These are phyloP conservation scores for Ochropleura leucogaster DNA, from an alignment of 2,888 invertebrate genomes.

Conservation along the genomic window DNA sequence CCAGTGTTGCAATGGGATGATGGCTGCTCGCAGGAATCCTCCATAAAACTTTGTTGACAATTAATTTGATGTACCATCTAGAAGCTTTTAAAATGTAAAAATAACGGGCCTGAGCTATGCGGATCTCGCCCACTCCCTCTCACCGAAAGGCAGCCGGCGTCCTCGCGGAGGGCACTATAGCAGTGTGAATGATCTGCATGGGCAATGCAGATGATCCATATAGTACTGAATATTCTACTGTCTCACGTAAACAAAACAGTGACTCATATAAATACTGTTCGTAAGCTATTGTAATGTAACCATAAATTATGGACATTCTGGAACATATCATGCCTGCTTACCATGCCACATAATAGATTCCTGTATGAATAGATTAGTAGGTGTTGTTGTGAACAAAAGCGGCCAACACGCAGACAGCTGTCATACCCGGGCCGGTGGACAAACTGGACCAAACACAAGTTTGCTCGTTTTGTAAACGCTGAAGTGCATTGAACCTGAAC, in stretches of 20 bases:
- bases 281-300: slow-evolving; percentile 32
- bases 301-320: slow-evolving; percentile 40
- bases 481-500: not conserved
- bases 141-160: not conserved
- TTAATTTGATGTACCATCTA: too few species aligned
- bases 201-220: not conserved
- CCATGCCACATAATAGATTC: slow-evolving; percentile 29
- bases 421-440: not conserved
- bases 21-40: too few species aligned
- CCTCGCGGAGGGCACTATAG: not conserved
- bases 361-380: slow-evolving; percentile 30
- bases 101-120: too few species aligned
- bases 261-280: not conserved
- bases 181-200: not conserved
- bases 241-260: not conserved
- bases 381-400: slow-evolving; percentile 25
- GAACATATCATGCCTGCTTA: slow-evolving; percentile 28
- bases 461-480: not conserved
- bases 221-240: not conserved
- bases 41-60: too few species aligned
- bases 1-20: too few species aligned
- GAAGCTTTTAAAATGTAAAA: too few species aligned
- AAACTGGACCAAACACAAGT: not conserved
- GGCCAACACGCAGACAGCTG: not conserved
- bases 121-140: not conserved